A percentile compares a stretch with the other conserved stretches of the same genome.
Evolutionary conservation across 1,140 invertebrate genomes (phyloP).

Genomic region (Chionoecetes opilio): DNA sequence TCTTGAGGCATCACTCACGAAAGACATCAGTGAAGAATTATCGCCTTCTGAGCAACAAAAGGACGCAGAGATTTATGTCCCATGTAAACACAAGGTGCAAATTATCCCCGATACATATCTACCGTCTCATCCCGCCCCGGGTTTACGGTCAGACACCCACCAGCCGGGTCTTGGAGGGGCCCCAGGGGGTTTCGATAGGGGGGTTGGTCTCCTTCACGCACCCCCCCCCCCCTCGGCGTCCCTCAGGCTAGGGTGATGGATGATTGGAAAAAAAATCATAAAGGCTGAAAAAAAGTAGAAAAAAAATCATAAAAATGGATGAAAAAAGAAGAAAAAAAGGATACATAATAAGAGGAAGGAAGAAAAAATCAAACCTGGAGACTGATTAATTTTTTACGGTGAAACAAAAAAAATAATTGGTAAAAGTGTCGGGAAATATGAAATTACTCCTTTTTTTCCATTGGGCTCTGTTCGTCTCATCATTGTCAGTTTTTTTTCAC

Average conservation of each 20-base stretch:
- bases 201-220: not conserved
- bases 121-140: constrained; percentile 36
- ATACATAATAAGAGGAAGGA: not conserved
- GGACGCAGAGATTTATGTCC: constrained; percentile 73
- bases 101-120: constrained; percentile 76
- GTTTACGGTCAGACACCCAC: constrained; percentile 51
- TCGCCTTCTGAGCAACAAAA: constrained; percentile 74
- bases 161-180: not conserved
- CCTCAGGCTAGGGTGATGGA: not conserved
- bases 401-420: not conserved
- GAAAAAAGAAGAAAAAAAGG: not conserved
- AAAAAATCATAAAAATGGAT: not conserved
- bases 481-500: not conserved
- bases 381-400: no score
- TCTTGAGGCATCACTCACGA: constrained; percentile 69
- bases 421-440: not conserved
- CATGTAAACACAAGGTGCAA: constrained; percentile 78
- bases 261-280: not conserved
- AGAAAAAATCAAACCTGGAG: not conserved
- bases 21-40: constrained; percentile 58
- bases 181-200: not conserved
- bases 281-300: not conserved
- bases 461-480: not conserved
- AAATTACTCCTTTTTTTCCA: not conserved
- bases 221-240: not conserved